Conservation (phyloP, 1,140 invertebrate species). For the Sinonovacula constricta region DNA sequence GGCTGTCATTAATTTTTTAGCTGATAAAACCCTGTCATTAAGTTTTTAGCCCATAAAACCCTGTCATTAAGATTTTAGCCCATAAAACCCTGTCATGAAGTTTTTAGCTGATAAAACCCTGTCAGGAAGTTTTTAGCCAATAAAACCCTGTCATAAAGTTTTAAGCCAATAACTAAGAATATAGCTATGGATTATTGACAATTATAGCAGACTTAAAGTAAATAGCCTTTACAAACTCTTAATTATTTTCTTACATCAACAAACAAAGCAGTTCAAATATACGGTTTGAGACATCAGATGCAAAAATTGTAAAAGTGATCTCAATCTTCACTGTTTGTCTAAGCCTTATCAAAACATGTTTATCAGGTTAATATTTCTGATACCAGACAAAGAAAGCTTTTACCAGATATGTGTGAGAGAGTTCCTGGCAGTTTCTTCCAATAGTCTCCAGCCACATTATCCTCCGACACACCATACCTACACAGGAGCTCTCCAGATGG, state of each 20-base stretch:
- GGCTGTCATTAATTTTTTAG: no score
- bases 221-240: not conserved
- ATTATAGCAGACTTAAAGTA: no score
- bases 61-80: no score
- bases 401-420: conserved; percentile 79
- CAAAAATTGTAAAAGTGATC: not conserved
- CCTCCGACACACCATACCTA: conserved; percentile 79
- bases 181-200: no score
- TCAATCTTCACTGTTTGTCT: not conserved
- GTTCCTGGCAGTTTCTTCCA: conserved; percentile 81
- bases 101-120: no score
- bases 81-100: no score
- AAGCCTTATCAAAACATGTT: not conserved
- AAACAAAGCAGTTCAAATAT: not conserved
- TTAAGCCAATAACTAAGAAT: no score
- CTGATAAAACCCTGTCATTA: no score
- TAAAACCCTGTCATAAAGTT: no score
- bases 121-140: no score
- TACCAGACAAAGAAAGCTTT: not conserved
- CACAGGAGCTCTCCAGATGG: conserved; percentile 79
- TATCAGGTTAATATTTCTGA: not conserved
- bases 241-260: not conserved
- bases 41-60: no score
- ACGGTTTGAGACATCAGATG: not conserved
- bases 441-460: conserved; percentile 81